These are phyloP conservation scores for Caenorhabditis zanzibari DNA, from an alignment of 2,888 invertebrate species.

Conservation along the genomic window DNA sequence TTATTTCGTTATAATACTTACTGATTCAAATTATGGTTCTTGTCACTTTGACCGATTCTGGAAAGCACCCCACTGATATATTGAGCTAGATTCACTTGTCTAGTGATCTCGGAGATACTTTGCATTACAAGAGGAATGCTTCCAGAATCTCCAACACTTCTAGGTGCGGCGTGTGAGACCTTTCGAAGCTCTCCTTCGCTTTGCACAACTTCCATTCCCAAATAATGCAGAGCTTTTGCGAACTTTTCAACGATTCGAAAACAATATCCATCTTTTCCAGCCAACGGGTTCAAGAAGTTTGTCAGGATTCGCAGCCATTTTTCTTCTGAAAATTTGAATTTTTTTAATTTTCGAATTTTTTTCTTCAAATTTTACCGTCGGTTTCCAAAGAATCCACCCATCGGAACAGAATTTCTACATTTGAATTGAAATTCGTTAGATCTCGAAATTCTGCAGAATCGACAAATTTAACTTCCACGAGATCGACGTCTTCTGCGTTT, in stretches of 20 bases:
- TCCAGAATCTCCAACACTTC: neutral
- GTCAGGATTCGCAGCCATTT: slow-evolving; percentile 13
- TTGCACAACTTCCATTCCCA: neutral
- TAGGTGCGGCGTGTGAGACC: neutral
- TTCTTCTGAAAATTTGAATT: slow-evolving; percentile 2
- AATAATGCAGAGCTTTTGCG: neutral
- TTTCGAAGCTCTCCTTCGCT: neutral
- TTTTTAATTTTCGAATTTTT: neutral
- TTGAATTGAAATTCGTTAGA: neutral
- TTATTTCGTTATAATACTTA: neutral
- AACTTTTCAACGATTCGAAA: slow-evolving; percentile 14
- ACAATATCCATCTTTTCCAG: slow-evolving; percentile 14
- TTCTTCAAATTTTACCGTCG: neutral
- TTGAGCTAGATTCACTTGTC: slow-evolving; percentile 22
- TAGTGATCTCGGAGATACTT: slow-evolving; percentile 1
- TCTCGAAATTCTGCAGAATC: slow-evolving; percentile 18
- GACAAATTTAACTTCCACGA: slow-evolving; percentile 32
- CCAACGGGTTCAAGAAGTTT: neutral
- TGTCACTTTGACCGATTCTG: neutral
- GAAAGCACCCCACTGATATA: neutral
- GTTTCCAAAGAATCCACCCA: slow-evolving; percentile 19
- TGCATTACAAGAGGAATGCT: slow-evolving; percentile 5
- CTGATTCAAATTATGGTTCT: neutral
- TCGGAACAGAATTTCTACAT: slow-evolving; percentile 1
- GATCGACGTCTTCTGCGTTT: slow-evolving; percentile 8